Evolutionary conservation across 2,113 vertebrate species (phyloP).

Genomic region (Ceuthmochares aereus): DNA sequence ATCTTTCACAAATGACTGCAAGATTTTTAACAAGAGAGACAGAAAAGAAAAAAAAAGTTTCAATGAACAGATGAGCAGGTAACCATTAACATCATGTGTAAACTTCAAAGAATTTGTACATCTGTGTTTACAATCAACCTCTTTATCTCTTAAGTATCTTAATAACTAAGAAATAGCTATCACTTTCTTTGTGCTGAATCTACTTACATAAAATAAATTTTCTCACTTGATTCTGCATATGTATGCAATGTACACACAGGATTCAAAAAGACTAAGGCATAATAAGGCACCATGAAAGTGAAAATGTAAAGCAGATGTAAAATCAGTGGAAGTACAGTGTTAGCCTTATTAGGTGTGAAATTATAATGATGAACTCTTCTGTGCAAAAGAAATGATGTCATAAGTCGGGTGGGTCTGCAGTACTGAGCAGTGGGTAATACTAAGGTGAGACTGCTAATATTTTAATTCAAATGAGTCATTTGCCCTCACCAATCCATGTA

Average conservation of each 20-base stretch:
- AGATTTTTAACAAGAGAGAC: slow-evolving; percentile 42
- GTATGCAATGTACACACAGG: not conserved
- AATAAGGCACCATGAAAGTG: not conserved
- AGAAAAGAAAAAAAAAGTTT: slow-evolving; percentile 18
- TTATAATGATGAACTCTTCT: not conserved
- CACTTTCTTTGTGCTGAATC: not conserved
- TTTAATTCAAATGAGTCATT: not conserved
- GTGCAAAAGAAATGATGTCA: not conserved
- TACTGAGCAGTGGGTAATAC: not conserved
- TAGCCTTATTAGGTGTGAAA: not conserved
- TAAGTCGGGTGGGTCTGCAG: not conserved
- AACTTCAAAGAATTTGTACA: not conserved
- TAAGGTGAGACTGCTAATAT: not conserved
- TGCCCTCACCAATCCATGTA: not conserved
- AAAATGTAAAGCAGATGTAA: not conserved
- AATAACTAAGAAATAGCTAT: not conserved
- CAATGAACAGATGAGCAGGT: not conserved
- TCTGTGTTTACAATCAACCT: not conserved
- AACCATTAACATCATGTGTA: not conserved
- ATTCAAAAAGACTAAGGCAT: not conserved
- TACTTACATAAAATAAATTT: not conserved
- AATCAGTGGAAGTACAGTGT: not conserved
- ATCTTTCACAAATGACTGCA: slow-evolving; percentile 87
- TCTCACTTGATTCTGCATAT: not conserved
- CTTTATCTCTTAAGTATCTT: not conserved